Conservation (phyloP, 2,797 vertebrate genomes). For the Darevskia nairensis region DNA sequence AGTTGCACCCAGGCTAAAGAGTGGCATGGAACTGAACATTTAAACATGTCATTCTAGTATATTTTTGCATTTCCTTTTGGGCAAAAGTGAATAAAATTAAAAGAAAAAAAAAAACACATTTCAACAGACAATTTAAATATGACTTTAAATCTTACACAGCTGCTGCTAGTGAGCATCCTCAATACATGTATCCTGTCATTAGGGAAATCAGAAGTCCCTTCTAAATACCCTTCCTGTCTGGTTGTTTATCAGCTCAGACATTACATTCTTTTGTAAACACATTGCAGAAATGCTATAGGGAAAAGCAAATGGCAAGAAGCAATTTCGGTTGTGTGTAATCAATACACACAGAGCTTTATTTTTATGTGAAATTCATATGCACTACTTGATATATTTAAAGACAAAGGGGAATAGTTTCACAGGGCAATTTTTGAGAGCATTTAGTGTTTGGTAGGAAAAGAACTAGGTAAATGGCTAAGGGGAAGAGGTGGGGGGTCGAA, state of each 20-base stretch:
- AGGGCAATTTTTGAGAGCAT: slow-evolving; percentile 8
- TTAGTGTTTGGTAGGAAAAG: background rate
- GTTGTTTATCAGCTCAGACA: slow-evolving; percentile 66
- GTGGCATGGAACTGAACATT: slow-evolving; percentile 40
- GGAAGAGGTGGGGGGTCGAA: background rate
- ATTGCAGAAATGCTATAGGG: slow-evolving; percentile 58
- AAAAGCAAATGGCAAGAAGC: slow-evolving; percentile 52
- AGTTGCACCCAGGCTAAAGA: background rate
- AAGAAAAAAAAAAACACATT: slow-evolving; percentile 49
- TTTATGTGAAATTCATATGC: slow-evolving; percentile 44
- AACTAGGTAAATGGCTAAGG: slow-evolving; percentile 21
- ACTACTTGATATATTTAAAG: slow-evolving; percentile 37
- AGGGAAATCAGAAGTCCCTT: slow-evolving; percentile 72
- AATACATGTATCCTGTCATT: slow-evolving; percentile 70
- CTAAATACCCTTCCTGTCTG: slow-evolving; percentile 69
- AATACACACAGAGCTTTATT: slow-evolving; percentile 46
- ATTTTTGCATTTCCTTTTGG: slow-evolving; percentile 55
- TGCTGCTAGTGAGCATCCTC: slow-evolving; percentile 68
- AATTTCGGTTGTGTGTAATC: slow-evolving; percentile 53
- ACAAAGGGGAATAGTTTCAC: slow-evolving; percentile 25
- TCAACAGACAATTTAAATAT: slow-evolving; percentile 56
- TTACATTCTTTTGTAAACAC: slow-evolving; percentile 67
- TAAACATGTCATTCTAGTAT: slow-evolving; percentile 26
- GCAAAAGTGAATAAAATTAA: slow-evolving; percentile 57
- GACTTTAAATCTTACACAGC: slow-evolving; percentile 61